A percentile compares a stretch with the other conserved stretches of the same genome.
phyloP scores from a whole-genome alignment of 2,113 vertebrate genomes.

The Crotalus horridus region DNA sequence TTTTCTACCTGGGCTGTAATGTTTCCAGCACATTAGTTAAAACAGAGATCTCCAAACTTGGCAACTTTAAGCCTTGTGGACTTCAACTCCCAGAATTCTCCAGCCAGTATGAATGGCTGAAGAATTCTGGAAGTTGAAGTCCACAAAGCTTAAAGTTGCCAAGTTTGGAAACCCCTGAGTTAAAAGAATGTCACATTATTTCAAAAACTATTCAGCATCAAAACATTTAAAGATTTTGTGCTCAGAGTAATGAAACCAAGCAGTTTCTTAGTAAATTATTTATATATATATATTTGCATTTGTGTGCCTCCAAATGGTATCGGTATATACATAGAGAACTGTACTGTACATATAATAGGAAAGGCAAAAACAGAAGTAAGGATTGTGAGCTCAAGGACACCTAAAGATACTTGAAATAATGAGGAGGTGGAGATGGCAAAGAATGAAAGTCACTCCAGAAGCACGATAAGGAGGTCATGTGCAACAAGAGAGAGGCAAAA shows the following conservation, averaged over 20 bases:
- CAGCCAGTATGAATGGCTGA: too few species aligned
- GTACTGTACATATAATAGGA: background rate
- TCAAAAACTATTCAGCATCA: background rate
- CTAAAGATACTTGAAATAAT: background rate
- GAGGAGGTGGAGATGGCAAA: background rate
- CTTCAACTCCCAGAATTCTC: too few species aligned
- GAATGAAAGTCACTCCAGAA: background rate
- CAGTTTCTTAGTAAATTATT: background rate
- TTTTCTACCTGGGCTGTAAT: background rate
- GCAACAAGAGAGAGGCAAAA: background rate
- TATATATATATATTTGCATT: background rate
- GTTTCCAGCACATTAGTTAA: background rate
- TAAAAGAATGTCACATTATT: background rate
- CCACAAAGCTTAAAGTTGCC: too few species aligned
- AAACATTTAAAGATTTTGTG: background rate
- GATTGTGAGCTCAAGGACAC: background rate
- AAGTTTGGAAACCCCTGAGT: too few species aligned
- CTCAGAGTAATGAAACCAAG: background rate
- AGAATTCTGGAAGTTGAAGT: too few species aligned
- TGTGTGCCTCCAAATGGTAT: background rate
- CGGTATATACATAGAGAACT: background rate
- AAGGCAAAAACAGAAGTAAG: background rate
- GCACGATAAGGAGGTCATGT: constrained; percentile 5
- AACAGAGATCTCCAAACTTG: too few species aligned
- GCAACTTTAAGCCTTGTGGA: too few species aligned